Evolutionary conservation across 2,113 vertebrate species (phyloP), one percentile per base, ranked within the genome.

Genomic region (Cheilinus undulatus): DNA sequence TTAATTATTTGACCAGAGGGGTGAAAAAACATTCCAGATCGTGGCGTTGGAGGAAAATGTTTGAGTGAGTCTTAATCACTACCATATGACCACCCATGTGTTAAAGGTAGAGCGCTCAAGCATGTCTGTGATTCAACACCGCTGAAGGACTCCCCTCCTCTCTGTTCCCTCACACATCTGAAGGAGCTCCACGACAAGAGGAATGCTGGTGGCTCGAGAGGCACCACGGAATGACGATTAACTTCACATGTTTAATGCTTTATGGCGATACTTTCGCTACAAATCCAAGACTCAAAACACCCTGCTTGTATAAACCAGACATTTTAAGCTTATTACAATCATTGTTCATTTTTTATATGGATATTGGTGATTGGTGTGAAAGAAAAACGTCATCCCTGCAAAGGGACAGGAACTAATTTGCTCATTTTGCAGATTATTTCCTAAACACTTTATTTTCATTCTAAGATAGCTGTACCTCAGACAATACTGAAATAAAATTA

Each of bases 61-160:
- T 88, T 66, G 88, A 89, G 77, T 64, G 83, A 87, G 82, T 80
- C 74, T 88, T 92, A 91, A 92, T 91, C 91, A 91, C 91, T 83
- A 89, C 88, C 91, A 92, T 91, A 91, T 92, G 91, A 91, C 90
- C 90, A 91, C 90, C 91, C 89, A 90, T 91, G 90, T 90, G 88
- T 89, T 91, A 90, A 90, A 91, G 89, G 88, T 87, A 90, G 80
- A 91, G 87, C 85, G 68, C 86, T 92, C 84, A 90, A 89, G 89
- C 91, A 88, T 91, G 90, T 87, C 91, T 85, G 86, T 78, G 88
- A 91, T 88, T 81, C 88, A 90, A 91, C 87, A 91, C 89, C 86
- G 49, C 69, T 50, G 73, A 85, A 85, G 76, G 80, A 78, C 86
- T 85, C 81, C 76, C 80, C 86, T 76, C 77, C 80, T 72, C 85